Conservation (phyloP, 2,113 vertebrate species). For the Tursiops truncatus region DNA sequence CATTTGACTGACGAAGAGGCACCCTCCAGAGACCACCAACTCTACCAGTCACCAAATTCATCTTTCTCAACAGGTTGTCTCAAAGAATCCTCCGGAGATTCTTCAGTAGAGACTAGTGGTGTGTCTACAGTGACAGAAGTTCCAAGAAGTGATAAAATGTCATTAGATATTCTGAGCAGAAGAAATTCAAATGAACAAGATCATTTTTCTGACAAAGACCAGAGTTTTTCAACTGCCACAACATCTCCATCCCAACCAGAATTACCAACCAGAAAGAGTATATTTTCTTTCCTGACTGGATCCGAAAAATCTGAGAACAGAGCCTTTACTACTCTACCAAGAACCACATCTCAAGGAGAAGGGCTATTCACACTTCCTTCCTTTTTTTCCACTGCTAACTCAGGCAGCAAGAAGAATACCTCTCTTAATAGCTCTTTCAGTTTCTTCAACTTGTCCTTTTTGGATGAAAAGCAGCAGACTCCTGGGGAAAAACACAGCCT, state of each 20-base stretch:
- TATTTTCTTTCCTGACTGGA: slow-evolving; percentile 89
- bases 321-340: slow-evolving; percentile 64
- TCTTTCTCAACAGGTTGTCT: slow-evolving; percentile 40
- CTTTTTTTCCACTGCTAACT: slow-evolving; percentile 85
- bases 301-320: slow-evolving; percentile 77
- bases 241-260: slow-evolving; percentile 72
- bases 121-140: neutral
- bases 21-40: neutral
- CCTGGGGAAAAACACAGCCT: slow-evolving; percentile 51
- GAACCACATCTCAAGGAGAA: slow-evolving; percentile 81
- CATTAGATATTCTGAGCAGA: slow-evolving; percentile 22
- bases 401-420: slow-evolving; percentile 81
- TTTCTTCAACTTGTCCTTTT: slow-evolving; percentile 88
- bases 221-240: slow-evolving; percentile 76
- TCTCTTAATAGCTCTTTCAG: slow-evolving; percentile 86
- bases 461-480: slow-evolving; percentile 86
- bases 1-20: slow-evolving; percentile 29
- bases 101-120: slow-evolving; percentile 25
- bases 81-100: slow-evolving; percentile 42
- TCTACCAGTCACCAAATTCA: slow-evolving; percentile 32
- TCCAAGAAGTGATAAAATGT: neutral
- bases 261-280: slow-evolving; percentile 80
- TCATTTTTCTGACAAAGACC: slow-evolving; percentile 82
- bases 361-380: slow-evolving; percentile 88
- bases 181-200: slow-evolving; percentile 80